Percentiles rank a stretch among this genome's conserved stretches.
Evolutionary conservation across 1,140 invertebrate genomes (phyloP).

Genomic region (Probaryconus sp.): DNA sequence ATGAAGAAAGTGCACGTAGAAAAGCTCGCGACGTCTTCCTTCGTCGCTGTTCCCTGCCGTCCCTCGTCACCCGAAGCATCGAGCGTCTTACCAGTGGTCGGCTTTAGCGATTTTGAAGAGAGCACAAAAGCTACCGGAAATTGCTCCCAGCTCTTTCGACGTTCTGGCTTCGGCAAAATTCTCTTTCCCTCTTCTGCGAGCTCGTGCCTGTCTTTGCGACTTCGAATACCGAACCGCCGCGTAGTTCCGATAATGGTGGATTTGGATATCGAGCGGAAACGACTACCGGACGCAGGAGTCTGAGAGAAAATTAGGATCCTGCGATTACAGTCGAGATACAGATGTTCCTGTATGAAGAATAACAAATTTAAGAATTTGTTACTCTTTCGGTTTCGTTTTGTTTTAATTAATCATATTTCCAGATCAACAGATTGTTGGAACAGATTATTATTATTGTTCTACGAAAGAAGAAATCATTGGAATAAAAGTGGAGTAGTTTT

Average conservation of each 20-base stretch:
- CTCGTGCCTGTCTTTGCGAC: constrained; percentile 18
- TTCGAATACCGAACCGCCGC: constrained; percentile 54
- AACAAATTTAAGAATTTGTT: too few relatives aligned
- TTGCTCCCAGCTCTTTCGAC: constrained; percentile 67
- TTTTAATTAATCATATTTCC: too few relatives aligned
- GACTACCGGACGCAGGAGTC: constrained; percentile 48
- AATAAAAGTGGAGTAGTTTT: too few relatives aligned
- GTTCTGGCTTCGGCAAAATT: constrained; percentile 58
- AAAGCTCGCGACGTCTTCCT: not conserved
- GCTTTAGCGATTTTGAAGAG: constrained; percentile 65
- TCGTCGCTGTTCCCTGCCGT: constrained; percentile 19
- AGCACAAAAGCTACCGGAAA: constrained; percentile 70
- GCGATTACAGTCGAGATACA: constrained; percentile 24
- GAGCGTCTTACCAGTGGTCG: constrained; percentile 14
- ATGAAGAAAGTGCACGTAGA: constrained; percentile 1
- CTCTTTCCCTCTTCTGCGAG: constrained; percentile 55
- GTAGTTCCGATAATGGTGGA: constrained; percentile 68
- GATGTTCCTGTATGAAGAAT: constrained; percentile 19
- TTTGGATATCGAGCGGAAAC: constrained; percentile 65
- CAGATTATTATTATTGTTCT: too few relatives aligned
- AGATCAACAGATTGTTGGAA: too few relatives aligned
- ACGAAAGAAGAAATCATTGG: too few relatives aligned
- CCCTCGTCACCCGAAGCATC: constrained; percentile 35
- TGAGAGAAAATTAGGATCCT: constrained; percentile 48
- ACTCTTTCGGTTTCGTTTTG: too few relatives aligned